phyloP scores from a whole-genome alignment of 2,888 invertebrate genomes.

The Macrosoma leucophasiata region DNA sequence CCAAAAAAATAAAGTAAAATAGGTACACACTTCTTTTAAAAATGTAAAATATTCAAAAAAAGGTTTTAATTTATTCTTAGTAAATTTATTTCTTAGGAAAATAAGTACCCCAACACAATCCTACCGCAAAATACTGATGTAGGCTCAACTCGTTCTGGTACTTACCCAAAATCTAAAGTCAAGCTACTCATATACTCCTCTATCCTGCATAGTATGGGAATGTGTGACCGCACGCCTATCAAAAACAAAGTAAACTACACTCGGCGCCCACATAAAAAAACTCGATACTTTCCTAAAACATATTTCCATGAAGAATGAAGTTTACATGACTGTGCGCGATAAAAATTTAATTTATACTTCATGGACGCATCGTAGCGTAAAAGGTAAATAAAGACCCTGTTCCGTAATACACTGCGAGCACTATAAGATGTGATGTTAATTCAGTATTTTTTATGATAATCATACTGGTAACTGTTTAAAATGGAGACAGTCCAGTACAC shows the following conservation, averaged over 20 bases:
- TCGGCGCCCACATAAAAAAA: conserved; percentile 30
- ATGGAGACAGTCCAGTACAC: no score
- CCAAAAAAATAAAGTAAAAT: no score
- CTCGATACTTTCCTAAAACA: conserved; percentile 41
- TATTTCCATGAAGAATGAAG: conserved; percentile 44
- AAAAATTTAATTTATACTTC: conserved; percentile 37
- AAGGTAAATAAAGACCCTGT: conserved; percentile 43
- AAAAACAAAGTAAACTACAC: conserved; percentile 42
- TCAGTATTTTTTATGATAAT: no score
- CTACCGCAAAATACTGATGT: no score
- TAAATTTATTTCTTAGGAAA: no score
- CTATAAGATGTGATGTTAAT: no score
- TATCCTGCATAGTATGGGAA: conserved; percentile 66
- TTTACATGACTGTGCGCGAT: conserved; percentile 28
- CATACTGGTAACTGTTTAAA: no score
- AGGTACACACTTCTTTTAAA: no score
- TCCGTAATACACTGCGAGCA: no score
- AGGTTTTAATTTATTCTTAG: background rate
- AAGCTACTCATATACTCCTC: conserved; percentile 55
- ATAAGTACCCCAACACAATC: no score
- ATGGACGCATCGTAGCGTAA: conserved; percentile 41
- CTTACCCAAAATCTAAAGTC: conserved; percentile 32
- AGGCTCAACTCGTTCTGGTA: background rate
- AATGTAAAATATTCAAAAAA: conserved; percentile 3
- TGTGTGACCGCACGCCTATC: conserved; percentile 45